phyloP scores from a whole-genome alignment of 2,113 vertebrate genomes.

The Malurus elegans region DNA sequence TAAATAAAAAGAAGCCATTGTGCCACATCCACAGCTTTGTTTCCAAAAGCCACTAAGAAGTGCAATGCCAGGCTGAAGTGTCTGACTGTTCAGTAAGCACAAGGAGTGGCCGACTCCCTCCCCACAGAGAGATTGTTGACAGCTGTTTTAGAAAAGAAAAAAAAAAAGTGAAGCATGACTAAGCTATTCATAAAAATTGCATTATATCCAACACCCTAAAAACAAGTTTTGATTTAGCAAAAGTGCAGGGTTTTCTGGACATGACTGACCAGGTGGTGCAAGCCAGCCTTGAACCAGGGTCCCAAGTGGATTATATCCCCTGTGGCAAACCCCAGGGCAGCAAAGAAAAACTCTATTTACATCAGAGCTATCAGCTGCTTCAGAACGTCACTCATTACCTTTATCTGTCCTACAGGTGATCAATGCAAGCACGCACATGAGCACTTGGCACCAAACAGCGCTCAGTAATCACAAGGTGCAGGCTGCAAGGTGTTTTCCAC shows the following conservation, averaged over 20 bases:
- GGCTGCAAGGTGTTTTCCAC: constrained; percentile 14
- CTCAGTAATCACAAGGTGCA: background rate
- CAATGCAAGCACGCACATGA: background rate
- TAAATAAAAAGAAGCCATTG: background rate
- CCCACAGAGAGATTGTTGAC: background rate
- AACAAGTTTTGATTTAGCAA: background rate
- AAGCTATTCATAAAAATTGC: constrained; percentile 1
- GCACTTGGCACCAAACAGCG: background rate
- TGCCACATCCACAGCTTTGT: background rate
- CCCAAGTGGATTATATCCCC: background rate
- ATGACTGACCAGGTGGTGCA: background rate
- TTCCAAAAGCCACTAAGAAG: background rate
- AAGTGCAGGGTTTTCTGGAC: background rate
- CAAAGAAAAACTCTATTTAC: background rate
- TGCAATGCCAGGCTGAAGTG: background rate
- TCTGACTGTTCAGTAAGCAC: background rate
- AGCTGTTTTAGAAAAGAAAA: background rate
- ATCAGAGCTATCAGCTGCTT: background rate
- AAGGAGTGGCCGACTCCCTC: background rate
- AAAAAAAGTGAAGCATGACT: background rate
- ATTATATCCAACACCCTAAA: background rate
- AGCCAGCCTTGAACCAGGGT: background rate
- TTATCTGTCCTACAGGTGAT: constrained; percentile 26
- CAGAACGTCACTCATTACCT: background rate
- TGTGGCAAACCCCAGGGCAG: background rate